Conservation (phyloP, 2,113 vertebrate species). For the Sinosuthora webbiana region DNA sequence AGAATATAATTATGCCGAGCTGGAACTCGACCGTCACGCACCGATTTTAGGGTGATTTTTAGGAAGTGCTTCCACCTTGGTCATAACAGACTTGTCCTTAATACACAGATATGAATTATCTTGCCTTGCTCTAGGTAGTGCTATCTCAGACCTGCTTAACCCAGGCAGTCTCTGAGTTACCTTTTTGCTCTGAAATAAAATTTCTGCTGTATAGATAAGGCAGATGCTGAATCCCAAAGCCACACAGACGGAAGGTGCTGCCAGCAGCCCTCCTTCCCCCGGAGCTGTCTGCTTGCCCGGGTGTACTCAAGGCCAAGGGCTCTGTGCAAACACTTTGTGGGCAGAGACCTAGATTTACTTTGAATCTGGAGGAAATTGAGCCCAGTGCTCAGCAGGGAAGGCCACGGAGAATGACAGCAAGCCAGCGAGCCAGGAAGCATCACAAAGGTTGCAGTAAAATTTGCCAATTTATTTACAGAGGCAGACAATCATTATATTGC, state of each 20-base stretch:
- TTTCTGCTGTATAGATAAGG: background rate
- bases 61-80: background rate
- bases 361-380: background rate
- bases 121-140: background rate
- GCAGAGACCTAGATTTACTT: constrained; percentile 13
- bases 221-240: background rate
- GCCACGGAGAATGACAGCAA: background rate
- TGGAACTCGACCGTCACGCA: background rate
- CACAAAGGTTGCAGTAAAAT: constrained; percentile 24
- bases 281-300: background rate
- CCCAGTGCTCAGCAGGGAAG: constrained; percentile 4
- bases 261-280: background rate
- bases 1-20: background rate
- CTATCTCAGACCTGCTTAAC: background rate
- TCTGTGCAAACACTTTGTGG: background rate
- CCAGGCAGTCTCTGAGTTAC: background rate
- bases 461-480: constrained; percentile 34
- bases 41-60: background rate
- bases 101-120: background rate
- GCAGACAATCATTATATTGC: background rate
- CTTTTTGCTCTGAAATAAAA: background rate
- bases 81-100: background rate
- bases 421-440: background rate
- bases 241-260: background rate
- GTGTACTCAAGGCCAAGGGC: background rate